Conservation (phyloP, 2,888 invertebrate species). For the Agriopis aurantiaria region DNA sequence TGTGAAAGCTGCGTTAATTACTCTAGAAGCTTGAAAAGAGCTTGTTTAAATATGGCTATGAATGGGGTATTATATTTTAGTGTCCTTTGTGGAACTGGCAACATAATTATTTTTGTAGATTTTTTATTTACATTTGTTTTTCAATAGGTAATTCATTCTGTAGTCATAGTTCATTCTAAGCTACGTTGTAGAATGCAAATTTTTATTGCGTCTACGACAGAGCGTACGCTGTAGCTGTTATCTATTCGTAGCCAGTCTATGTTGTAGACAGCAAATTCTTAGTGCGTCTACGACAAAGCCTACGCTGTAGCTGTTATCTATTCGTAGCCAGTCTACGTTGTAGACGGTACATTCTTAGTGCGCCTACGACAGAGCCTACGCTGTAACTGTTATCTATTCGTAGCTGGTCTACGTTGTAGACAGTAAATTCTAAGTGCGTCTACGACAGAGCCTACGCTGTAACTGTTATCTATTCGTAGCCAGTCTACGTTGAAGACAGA, state of each 20-base stretch:
- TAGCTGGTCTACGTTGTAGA: too few relatives aligned
- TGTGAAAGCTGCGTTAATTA: constrained; percentile 33
- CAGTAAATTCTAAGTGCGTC: too few relatives aligned
- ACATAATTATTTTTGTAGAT: neutral
- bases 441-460: neutral
- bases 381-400: neutral
- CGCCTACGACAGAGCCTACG: neutral
- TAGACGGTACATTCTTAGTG: too few relatives aligned
- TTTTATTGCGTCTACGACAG: too few relatives aligned
- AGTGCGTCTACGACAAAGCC: neutral
- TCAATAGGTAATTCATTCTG: too few relatives aligned
- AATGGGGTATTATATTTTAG: constrained; percentile 9
- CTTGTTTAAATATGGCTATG: constrained; percentile 26
- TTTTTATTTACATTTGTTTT: neutral
- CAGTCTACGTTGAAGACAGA: neutral
- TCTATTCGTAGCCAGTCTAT: neutral
- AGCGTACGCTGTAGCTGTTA: too few relatives aligned
- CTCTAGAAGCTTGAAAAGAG: constrained; percentile 11
- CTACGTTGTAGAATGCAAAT: neutral
- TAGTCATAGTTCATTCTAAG: neutral
- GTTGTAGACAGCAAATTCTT: too few relatives aligned
- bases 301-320: too few relatives aligned
- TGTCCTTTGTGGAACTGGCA: neutral
- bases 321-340: too few relatives aligned
- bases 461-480: neutral